Evolutionary conservation across 2,113 vertebrate species (phyloP).

Genomic region (Rhynchomys soricoides): DNA sequence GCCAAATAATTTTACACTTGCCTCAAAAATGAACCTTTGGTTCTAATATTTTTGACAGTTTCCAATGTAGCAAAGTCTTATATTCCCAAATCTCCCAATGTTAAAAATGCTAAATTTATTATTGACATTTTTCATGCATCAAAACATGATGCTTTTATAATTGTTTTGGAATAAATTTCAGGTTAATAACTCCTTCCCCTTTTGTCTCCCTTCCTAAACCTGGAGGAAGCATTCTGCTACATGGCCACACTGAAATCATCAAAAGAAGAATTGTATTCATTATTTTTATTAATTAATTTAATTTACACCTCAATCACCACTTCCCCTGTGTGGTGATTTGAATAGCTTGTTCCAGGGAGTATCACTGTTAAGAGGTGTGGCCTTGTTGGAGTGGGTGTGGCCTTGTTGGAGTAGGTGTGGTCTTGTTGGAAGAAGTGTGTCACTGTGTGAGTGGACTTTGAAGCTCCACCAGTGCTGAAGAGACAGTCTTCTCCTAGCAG

Average conservation of each 20-base stretch:
- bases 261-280: not conserved
- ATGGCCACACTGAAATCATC: not conserved
- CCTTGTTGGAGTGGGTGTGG: too few relatives aligned
- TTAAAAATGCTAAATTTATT: conserved; percentile 14
- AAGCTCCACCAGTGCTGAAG: too few relatives aligned
- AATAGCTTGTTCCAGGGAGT: too few relatives aligned
- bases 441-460: too few relatives aligned
- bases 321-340: not conserved
- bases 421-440: too few relatives aligned
- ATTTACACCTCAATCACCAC: not conserved
- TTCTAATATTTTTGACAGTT: conserved; percentile 17
- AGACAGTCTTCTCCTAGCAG: not conserved
- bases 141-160: not conserved
- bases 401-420: too few relatives aligned
- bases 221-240: not conserved
- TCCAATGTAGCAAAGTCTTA: not conserved
- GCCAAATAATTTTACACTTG: conserved; percentile 27
- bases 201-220: not conserved
- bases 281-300: not conserved
- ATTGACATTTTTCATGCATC: not conserved
- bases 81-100: not conserved
- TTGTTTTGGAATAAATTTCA: not conserved
- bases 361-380: too few relatives aligned
- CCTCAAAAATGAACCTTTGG: not conserved
- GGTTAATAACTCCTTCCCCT: not conserved